These are phyloP conservation scores for Python bivittatus DNA, from an alignment of 2,113 vertebrate species.

Conservation along the genomic window DNA sequence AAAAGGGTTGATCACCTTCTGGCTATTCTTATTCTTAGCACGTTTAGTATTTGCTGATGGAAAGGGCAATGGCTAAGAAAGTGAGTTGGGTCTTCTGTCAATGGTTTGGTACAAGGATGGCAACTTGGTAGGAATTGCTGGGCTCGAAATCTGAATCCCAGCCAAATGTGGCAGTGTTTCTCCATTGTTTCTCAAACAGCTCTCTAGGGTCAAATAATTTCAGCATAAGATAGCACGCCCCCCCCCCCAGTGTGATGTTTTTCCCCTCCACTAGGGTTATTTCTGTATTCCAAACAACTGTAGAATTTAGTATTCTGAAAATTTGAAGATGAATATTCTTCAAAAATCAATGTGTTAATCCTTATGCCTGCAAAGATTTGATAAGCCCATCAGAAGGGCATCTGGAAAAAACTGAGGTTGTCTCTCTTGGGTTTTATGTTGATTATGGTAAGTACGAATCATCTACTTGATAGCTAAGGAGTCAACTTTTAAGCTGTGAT, in stretches of 20 bases:
- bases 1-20: neutral
- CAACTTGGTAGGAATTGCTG: neutral
- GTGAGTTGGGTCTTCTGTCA: neutral
- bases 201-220: conserved; percentile 8
- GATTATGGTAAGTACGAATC: neutral
- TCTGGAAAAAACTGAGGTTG: neutral
- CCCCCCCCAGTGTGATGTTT: neutral
- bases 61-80: neutral
- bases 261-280: neutral
- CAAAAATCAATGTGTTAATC: neutral
- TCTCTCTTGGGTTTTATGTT: neutral
- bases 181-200: neutral
- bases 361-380: neutral
- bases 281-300: neutral
- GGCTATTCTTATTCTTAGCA: neutral
- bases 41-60: neutral
- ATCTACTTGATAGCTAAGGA: neutral
- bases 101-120: neutral
- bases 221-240: neutral
- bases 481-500: neutral
- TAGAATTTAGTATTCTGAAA: neutral
- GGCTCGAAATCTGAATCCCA: neutral
- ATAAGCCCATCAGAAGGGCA: neutral
- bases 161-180: neutral
- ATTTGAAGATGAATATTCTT: neutral